A percentile compares a stretch with the other conserved stretches of the same genome.
phyloP scores from a whole-genome alignment of 2,113 vertebrate genomes.

The Phalacrocorax pelagicus region DNA sequence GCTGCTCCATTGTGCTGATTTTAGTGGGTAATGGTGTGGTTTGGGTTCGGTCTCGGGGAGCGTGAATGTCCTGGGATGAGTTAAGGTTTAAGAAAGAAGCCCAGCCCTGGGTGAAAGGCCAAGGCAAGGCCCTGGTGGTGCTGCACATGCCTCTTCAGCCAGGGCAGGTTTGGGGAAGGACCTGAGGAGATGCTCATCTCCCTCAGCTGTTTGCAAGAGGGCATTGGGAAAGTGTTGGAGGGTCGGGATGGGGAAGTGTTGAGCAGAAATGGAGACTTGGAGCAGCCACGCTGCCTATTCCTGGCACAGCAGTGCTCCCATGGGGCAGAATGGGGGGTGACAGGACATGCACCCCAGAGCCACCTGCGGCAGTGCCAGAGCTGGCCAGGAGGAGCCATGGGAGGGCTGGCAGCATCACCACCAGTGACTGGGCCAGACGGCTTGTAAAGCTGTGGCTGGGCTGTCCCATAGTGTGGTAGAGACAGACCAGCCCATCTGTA shows the following conservation, averaged over 20 bases:
- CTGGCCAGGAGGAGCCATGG: fast-evolving
- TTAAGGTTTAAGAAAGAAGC: background rate
- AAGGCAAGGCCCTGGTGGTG: fast-evolving
- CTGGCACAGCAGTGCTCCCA: background rate
- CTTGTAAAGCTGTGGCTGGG: background rate
- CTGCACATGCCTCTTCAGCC: background rate
- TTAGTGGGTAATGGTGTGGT: fast-evolving
- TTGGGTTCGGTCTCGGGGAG: background rate
- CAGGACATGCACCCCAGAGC: background rate
- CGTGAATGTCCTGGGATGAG: background rate
- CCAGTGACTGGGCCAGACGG: background rate
- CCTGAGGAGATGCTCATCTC: background rate
- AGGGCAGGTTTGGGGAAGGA: background rate
- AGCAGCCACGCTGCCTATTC: background rate
- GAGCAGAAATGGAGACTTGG: background rate
- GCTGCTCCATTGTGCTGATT: background rate
- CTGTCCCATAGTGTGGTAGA: background rate
- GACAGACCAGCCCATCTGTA: background rate
- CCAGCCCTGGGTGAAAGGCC: fast-evolving
- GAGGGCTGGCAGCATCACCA: background rate
- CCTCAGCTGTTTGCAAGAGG: background rate
- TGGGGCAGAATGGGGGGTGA: fast-evolving
- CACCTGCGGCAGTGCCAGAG: fast-evolving
- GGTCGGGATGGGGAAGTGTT: background rate
- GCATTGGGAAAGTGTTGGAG: background rate